Percentiles rank a stretch among this genome's conserved stretches.
Evolutionary conservation across 2,888 invertebrate genomes (phyloP).

Genomic region (Hirtodrosophila confusa): DNA sequence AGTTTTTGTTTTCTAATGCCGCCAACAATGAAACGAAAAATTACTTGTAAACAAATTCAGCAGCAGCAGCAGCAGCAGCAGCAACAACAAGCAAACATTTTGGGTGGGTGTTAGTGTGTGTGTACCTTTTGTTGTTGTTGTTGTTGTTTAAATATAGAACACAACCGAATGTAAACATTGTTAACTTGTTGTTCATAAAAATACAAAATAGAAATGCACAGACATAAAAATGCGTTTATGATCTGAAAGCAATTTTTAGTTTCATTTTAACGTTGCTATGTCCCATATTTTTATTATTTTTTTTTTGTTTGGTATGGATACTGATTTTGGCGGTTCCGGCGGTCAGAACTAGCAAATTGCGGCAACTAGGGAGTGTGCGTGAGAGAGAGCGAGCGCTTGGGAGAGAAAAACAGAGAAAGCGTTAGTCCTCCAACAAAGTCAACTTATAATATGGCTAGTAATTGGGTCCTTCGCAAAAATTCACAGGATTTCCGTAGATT

Average conservation of each 20-base stretch:
- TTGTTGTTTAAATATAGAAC: slow-evolving; percentile 69
- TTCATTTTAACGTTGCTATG: slow-evolving; percentile 47
- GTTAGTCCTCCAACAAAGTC: slow-evolving; percentile 28
- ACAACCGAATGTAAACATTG: slow-evolving; percentile 71
- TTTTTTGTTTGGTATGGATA: slow-evolving; percentile 9
- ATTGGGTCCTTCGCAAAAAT: slow-evolving; percentile 53
- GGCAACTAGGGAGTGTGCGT: slow-evolving; percentile 19
- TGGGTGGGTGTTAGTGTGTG: slow-evolving; percentile 12
- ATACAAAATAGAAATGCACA: slow-evolving; percentile 62
- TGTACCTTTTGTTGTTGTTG: slow-evolving; percentile 34
- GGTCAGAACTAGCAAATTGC: slow-evolving; percentile 19
- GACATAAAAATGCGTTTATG: slow-evolving; percentile 69
- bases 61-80: slow-evolving; percentile 16
- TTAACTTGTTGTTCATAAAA: slow-evolving; percentile 74
- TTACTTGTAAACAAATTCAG: slow-evolving; percentile 62
- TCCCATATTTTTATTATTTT: slow-evolving; percentile 10
- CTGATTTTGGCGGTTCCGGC: slow-evolving; percentile 48
- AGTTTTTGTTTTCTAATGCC: slow-evolving; percentile 51
- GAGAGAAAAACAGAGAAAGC: slow-evolving; percentile 7
- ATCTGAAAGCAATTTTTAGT: slow-evolving; percentile 43
- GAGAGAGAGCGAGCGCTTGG: not conserved
- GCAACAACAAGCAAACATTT: slow-evolving; percentile 11
- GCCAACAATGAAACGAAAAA: slow-evolving; percentile 42
- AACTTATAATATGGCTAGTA: slow-evolving; percentile 49
- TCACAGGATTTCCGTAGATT: slow-evolving; percentile 69